Percentiles rank a stretch among this genome's conserved stretches.
Conservation (phyloP, 2,113 vertebrate genomes). For the Chauna torquata region DNA sequence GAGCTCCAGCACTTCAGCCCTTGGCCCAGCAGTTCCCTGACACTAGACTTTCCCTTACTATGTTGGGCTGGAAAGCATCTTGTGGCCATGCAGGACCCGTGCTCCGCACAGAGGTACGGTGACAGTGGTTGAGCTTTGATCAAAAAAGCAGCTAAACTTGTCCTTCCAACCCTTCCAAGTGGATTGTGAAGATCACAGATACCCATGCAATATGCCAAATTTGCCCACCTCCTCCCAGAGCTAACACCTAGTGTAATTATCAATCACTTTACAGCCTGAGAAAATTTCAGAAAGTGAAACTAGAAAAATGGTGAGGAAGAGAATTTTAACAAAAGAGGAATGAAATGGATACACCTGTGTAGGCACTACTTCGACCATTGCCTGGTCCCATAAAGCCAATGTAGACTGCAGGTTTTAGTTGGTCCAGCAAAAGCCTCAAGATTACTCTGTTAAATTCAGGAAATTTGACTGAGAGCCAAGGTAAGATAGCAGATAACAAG, state of each 20-base stretch:
- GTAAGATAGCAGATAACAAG: neutral
- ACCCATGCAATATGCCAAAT: neutral
- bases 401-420: neutral
- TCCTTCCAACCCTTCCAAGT: neutral
- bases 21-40: neutral
- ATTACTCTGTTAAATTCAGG: neutral
- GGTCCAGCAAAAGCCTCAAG: neutral
- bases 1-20: neutral
- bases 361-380: neutral
- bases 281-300: neutral
- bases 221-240: neutral
- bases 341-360: neutral
- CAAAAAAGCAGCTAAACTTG: neutral
- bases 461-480: neutral
- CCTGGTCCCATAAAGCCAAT: neutral
- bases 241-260: neutral
- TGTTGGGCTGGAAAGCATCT: neutral
- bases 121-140: neutral
- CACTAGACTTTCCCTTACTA: no score
- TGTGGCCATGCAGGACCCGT: rapidly evolving
- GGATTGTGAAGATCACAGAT: neutral
- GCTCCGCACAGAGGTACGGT: neutral
- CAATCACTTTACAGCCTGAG: neutral
- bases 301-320: neutral
- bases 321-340: neutral